Base-by-base conservation (phyloP, 2,888 invertebrate genomes). In the Sarcophaga variegata region DNA sequence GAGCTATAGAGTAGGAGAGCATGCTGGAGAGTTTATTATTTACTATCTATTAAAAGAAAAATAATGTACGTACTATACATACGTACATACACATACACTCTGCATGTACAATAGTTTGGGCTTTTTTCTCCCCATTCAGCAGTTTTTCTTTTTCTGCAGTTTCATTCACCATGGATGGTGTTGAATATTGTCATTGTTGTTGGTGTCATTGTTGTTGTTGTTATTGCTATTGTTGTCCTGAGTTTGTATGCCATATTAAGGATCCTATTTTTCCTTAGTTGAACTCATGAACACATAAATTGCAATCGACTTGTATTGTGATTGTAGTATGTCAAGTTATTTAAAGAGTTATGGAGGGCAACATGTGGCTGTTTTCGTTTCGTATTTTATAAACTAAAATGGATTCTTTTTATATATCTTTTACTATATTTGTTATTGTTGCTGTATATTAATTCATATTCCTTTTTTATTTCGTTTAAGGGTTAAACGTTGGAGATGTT, bases 261-360 rank as follows among this genome's bases (percentile, higher is more conserved):
- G 47, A 75, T 54, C 64, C 59, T 45, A 75, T 54, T 4, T 72
- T 66, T 77, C 59, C 47, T 70, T 76, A 27, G 60, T 17, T 66
- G 10, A 63, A 78, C 64, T 17, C 54, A 70, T 17, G 27, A 27
- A 75, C 3, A 62, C 54, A 82, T 72, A 86, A 83, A 81, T 72
- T 78, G 83, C 69, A 83, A 78, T 84, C 74, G 77, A 84, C 78
- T 82, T 84, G 75, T 87, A 37, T 37, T 37, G 37, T 37, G 6
- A 37, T 37, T 37, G 37, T 37, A 37, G 37, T 10, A 70, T 84
- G 84, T 87, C 87, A 87, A 87, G 87, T 87, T 82, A 82, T 84
- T 87, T 84, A 87, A 82, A 79, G 84, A 87, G 84, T 87, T 84
- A 79, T 84, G 87, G 17, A 45, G 79, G 87, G 79, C 87, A 87